A percentile compares a stretch with the other conserved stretches of the same genome.
These are phyloP conservation scores for Halocynthia aurantium DNA, from an alignment of 23 tunicate species.

Conservation along the genomic window DNA sequence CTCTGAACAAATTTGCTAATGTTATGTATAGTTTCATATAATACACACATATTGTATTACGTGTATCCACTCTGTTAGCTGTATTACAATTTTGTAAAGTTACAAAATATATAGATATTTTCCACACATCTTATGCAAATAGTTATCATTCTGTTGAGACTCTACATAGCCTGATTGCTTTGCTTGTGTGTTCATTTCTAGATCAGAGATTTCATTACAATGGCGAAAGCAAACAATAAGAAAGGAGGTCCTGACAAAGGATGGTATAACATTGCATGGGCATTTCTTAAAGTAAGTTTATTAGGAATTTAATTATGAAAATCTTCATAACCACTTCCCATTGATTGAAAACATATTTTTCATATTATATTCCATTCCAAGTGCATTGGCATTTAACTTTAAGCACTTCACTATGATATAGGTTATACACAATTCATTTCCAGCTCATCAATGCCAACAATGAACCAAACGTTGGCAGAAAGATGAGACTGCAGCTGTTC, in stretches of 20 bases:
- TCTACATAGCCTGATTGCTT: not conserved
- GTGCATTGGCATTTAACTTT: too few species aligned
- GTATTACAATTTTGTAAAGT: not conserved
- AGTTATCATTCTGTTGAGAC: not conserved
- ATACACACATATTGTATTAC: too few species aligned
- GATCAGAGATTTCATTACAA: constrained; percentile 86
- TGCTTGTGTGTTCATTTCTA: not conserved
- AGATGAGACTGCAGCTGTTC: constrained; percentile 71
- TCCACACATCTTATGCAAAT: not conserved
- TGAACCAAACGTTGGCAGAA: constrained; percentile 59
- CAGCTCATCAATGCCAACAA: constrained; percentile 69
- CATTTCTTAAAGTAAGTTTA: constrained; percentile 69
- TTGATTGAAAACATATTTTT: too few species aligned
- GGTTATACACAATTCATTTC: not conserved
- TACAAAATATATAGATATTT: not conserved
- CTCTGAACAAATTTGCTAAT: too few species aligned
- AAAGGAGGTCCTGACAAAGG: constrained; percentile 49
- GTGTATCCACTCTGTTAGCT: not conserved
- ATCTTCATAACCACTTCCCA: not conserved
- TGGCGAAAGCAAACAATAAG: constrained; percentile 76
- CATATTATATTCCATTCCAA: too few species aligned
- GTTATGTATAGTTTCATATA: too few species aligned
- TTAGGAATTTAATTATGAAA: not conserved
- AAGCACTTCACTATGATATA: not conserved
- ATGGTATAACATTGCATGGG: constrained; percentile 94